Evolutionary conservation across 2,888 invertebrate species (phyloP), one percentile per base, ranked within the genome.

Genomic region (Zaprionus lineosus): DNA sequence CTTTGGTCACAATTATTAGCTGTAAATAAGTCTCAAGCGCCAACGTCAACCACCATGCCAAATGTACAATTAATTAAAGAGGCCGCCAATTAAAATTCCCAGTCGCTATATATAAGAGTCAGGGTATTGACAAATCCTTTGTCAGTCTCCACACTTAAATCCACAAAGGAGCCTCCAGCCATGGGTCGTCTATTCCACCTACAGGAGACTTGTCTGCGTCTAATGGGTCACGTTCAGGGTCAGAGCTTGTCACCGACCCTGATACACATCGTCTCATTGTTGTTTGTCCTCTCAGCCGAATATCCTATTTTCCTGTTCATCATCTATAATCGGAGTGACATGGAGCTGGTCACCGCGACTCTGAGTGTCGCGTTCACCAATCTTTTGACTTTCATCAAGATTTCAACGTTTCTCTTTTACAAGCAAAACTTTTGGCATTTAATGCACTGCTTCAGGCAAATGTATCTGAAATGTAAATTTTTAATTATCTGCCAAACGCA

Each of bases 311-410:
- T 85, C 15, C 59, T 74, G 16, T 87, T 85, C 56, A 58, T 72
- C n/a, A 56, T 87, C 33, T 73, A 86, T 60, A 75, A 88, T 47
- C 75, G 72, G 16, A 71, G 86, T 33, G 69, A 89, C 44, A 62
- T 89, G 73, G 74, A 82, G 56, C 56, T 88, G 61, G 77, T 84
- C n/a, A 89, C 89, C 1, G 89, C 87, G 19, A 60, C 86, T 15
- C 60, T 89, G 26, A 89, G 89, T 33, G 78, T 89, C 16, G 64
- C 60, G 29, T 85, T 88, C 28, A 88, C 87, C 44, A 88, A 88
- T 40, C 21, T 86, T 26, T 53, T 89, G 51, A 87, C 88, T 4
- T 72, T 84, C 26, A 75, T 86, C 24, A 89, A 89, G 62, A 83
- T 86, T 9, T 53, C 72, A 19, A 88, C 89, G 3, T 89, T 88